Conservation (phyloP, 2,797 vertebrate species). For the Octomys mimax region DNA sequence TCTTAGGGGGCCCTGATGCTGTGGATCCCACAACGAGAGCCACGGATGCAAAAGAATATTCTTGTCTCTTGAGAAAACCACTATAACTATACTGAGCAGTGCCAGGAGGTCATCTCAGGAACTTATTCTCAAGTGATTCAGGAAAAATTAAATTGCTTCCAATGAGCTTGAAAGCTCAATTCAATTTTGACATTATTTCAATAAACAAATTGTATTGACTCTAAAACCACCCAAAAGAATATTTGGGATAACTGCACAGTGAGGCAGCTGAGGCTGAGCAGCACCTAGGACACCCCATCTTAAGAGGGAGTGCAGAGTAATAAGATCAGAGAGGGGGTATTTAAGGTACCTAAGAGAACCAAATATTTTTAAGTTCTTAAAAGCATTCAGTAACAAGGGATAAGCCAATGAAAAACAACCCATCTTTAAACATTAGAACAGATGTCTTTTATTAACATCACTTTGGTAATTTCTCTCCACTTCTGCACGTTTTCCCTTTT, state of each 20-base stretch:
- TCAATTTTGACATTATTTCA: neutral
- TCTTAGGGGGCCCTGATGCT: neutral
- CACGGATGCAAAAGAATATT: neutral
- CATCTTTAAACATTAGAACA: neutral
- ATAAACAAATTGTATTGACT: neutral
- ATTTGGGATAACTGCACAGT: neutral
- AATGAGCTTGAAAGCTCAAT: neutral
- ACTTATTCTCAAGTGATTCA: neutral
- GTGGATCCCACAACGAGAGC: neutral
- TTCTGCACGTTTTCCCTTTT: neutral
- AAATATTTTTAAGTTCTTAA: neutral
- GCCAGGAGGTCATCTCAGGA: neutral
- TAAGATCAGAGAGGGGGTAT: neutral
- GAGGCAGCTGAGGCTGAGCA: neutral
- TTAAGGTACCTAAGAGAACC: neutral
- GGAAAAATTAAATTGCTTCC: neutral
- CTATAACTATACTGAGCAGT: neutral
- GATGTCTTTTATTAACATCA: neutral
- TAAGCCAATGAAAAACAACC: neutral
- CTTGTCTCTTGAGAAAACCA: neutral
- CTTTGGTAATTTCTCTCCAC: neutral
- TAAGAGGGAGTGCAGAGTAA: neutral
- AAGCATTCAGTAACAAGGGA: neutral
- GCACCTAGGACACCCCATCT: neutral
- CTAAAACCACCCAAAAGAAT: neutral